These are phyloP conservation scores for Craseonycteris thonglongyai DNA, from an alignment of 2,113 vertebrate genomes.

Conservation along the genomic window DNA sequence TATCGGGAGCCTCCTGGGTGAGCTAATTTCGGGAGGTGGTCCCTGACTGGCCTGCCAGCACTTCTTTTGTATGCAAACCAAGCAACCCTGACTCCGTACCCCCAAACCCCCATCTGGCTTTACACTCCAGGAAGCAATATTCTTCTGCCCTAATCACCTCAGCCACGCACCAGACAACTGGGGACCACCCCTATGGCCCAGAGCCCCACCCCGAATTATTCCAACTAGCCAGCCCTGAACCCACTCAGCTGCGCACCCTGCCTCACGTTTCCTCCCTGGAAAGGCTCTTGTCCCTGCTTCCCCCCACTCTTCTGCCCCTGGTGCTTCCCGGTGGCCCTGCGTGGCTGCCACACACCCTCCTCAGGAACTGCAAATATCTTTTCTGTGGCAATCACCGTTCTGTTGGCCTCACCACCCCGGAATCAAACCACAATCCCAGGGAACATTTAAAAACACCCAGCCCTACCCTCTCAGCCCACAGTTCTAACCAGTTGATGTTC, in stretches of 20 bases:
- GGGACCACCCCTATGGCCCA: too few relatives aligned
- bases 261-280: background rate
- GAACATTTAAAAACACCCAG: background rate
- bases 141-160: too few relatives aligned
- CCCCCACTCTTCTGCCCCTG: background rate
- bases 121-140: background rate
- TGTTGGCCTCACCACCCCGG: background rate
- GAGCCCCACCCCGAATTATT: background rate
- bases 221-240: background rate
- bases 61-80: background rate
- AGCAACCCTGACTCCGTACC: background rate
- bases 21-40: background rate
- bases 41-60: too few relatives aligned
- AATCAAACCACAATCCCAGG: background rate
- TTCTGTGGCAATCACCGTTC: too few relatives aligned
- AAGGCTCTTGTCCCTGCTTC: background rate
- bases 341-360: rapidly evolving
- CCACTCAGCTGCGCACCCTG: too few relatives aligned
- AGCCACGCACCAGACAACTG: background rate
- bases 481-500: background rate
- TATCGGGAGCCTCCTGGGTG: background rate
- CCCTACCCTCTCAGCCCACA: background rate
- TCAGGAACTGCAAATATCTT: background rate
- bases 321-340: background rate
- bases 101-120: background rate